These are phyloP conservation scores for Contarinia nasturtii DNA, from an alignment of 1,140 invertebrate genomes.

Conservation along the genomic window DNA sequence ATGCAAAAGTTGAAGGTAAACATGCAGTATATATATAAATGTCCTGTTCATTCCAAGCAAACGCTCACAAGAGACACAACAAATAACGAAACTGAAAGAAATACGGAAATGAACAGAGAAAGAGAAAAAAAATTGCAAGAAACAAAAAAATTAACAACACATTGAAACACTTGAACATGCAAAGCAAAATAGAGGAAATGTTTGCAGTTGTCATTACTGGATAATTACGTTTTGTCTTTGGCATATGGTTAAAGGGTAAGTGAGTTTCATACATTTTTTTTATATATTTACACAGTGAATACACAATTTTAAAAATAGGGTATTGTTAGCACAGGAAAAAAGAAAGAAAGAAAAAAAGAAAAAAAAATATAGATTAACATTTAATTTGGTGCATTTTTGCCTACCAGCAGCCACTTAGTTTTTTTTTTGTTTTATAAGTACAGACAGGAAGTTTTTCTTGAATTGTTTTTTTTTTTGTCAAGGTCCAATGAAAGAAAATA, in stretches of 20 bases:
- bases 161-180: neutral
- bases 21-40: too few species aligned
- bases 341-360: neutral
- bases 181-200: neutral
- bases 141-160: too few species aligned
- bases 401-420: slow-evolving; percentile 2
- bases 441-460: neutral
- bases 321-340: neutral
- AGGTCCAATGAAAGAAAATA: too few species aligned
- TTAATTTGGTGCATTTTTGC: neutral
- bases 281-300: neutral
- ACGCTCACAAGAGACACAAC: too few species aligned
- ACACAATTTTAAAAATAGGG: neutral
- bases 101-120: too few species aligned
- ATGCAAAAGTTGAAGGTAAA: too few species aligned
- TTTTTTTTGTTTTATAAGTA: neutral
- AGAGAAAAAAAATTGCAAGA: too few species aligned
- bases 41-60: too few species aligned
- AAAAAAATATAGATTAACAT: neutral
- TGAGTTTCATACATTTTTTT: neutral
- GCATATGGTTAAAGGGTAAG: neutral
- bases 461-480: neutral
- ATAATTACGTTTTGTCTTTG: neutral
- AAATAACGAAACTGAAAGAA: too few species aligned
- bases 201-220: neutral